Base-by-base conservation (phyloP, 2,888 invertebrate genomes). In the Xylota segnis region DNA sequence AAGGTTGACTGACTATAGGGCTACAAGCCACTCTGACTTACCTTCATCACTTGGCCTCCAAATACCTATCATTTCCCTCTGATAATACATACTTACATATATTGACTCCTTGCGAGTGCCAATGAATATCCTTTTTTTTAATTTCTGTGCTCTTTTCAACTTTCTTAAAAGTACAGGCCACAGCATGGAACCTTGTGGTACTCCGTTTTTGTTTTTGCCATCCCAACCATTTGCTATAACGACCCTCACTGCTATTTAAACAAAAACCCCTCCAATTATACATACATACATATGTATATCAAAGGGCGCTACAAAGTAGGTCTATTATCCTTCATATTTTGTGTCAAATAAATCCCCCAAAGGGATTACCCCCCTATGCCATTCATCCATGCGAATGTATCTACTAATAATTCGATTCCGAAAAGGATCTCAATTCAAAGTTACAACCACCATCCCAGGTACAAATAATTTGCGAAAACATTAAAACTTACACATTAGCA, bases 401-500 rank as follows among this genome's bases (percentile, higher is more conserved):
- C 29, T 29, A 4, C 10, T 40, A 68, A 68, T 68, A 54, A 40
- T 54, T 68, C 52, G 54, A 66, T 54, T 27, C 5, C 23, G 23
- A 52, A 66, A 27, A 66, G 56, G 56, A 56, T 32, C n/a, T 34
- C 56, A 10, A 32, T 56, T 56, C 16, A 9, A 2, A n/a, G n/a
- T 14, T 10, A 14, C 29, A 54, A 27, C 50, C 27, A 27, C 14
- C n/a, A 50, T 7, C 68, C 27, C 59, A 23, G 34, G n/a, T 43
- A 29, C 29, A 72, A 61, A 83, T 78, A 78, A 83, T 78, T 78
- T 78, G 34, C 23, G 16, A 10, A 65, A 45, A 59, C 77, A 77
- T 76, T 71, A 83, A 83, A 71, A 77, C 77, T 66, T 78, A 68
- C 40, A 58, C 61, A 83, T 83, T 83, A 72, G 56, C 45, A 83